A percentile compares a stretch with the other conserved stretches of the same genome.
Conservation (phyloP, 2,888 invertebrate genomes). For the Drosophila monieri region DNA sequence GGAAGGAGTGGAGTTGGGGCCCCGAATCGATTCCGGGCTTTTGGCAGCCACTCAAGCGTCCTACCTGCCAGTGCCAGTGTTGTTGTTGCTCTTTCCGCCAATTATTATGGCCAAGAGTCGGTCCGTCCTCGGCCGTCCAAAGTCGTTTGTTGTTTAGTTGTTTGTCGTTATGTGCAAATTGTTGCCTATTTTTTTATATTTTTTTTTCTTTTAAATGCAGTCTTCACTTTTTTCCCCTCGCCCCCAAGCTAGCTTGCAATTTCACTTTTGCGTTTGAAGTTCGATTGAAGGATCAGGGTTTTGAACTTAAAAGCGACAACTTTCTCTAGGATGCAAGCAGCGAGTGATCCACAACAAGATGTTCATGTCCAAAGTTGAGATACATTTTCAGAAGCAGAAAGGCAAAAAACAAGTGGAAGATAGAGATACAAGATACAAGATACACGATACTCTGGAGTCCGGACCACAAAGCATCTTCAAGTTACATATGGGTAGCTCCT, state of each 20-base stretch:
- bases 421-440: constrained; percentile 26
- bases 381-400: background rate
- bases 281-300: constrained; percentile 6
- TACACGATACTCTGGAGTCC: constrained; percentile 13
- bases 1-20: background rate
- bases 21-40: constrained; percentile 43
- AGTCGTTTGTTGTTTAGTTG: constrained; percentile 21
- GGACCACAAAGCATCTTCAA: constrained; percentile 19
- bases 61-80: constrained; percentile 38
- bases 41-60: constrained; percentile 63
- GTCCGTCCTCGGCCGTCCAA: constrained; percentile 18
- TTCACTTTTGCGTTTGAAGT: constrained; percentile 52
- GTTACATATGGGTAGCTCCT: constrained; percentile 8
- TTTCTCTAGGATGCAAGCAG: constrained; percentile 11
- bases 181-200: background rate
- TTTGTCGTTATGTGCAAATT: constrained; percentile 14
- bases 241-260: too few species aligned
- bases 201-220: constrained; percentile 4
- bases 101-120: constrained; percentile 58
- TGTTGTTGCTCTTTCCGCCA: constrained; percentile 53
- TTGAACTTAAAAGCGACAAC: background rate
- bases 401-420: constrained; percentile 12
- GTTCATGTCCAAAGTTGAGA: constrained; percentile 1
- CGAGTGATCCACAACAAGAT: constrained; percentile 2
- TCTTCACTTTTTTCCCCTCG: background rate